A percentile compares a stretch with the other conserved stretches of the same genome.
Evolutionary conservation across 2,888 invertebrate species (phyloP).

Genomic region (Blera fallax): DNA sequence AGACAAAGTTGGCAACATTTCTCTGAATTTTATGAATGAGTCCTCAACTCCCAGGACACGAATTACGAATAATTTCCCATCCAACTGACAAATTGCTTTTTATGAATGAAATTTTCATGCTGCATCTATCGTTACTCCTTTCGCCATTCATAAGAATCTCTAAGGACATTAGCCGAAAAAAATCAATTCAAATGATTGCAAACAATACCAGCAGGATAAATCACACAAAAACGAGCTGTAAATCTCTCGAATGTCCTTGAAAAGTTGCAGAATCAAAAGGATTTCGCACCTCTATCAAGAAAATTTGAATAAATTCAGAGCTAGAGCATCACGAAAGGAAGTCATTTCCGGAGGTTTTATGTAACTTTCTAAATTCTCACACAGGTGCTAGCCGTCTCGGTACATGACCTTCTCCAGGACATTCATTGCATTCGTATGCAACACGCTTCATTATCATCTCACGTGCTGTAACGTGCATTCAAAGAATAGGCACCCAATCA

Average conservation of each 20-base stretch:
- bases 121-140: conserved; percentile 35
- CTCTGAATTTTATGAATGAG: conserved; percentile 50
- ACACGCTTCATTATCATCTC: conserved; percentile 54
- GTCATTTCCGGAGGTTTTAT: conserved; percentile 26
- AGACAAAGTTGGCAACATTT: conserved; percentile 37
- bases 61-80: conserved; percentile 13
- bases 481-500: conserved; percentile 21
- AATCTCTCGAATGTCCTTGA: conserved; percentile 35
- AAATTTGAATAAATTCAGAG: conserved; percentile 19
- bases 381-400: conserved; percentile 46
- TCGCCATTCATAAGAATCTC: conserved; percentile 16
- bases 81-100: conserved; percentile 37
- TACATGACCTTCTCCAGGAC: conserved; percentile 5
- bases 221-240: not conserved
- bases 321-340: conserved; percentile 1
- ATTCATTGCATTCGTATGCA: not conserved
- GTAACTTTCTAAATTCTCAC: conserved; percentile 50
- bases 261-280: not conserved
- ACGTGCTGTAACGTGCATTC: conserved; percentile 57
- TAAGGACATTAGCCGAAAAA: conserved; percentile 16
- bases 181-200: not conserved
- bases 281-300: conserved; percentile 56
- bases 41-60: conserved; percentile 45
- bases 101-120: conserved; percentile 56
- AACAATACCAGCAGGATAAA: conserved; percentile 22